These are phyloP conservation scores for Andrena cerasifolii DNA, from an alignment of 1,140 invertebrate genomes.

Conservation along the genomic window DNA sequence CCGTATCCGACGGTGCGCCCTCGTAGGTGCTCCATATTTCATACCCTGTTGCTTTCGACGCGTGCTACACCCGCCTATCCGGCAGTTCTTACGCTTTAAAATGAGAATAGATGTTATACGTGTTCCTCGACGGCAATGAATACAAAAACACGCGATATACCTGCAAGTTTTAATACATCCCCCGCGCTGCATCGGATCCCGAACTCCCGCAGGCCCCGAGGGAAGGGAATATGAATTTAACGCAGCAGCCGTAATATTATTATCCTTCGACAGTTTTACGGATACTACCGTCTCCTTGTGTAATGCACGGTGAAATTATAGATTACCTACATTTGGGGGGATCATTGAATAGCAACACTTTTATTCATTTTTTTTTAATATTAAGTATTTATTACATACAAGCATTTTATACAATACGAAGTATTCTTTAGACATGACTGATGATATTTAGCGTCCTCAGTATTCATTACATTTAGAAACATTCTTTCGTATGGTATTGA, in stretches of 20 bases:
- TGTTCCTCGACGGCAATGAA: slow-evolving; percentile 7
- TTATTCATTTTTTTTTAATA: slow-evolving; percentile 56
- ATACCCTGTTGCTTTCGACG: slow-evolving; percentile 51
- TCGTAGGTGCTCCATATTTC: slow-evolving; percentile 46
- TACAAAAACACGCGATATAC: background rate
- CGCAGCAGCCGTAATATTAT: no score
- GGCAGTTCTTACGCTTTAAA: slow-evolving; percentile 29
- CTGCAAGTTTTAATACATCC: background rate
- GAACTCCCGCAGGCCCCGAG: no score
- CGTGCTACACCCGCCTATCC: slow-evolving; percentile 28
- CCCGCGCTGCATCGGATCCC: background rate
- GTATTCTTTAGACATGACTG: slow-evolving; percentile 75
- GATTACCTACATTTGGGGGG: background rate
- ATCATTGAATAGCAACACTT: slow-evolving; percentile 22
- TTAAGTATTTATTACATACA: slow-evolving; percentile 78
- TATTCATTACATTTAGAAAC: slow-evolving; percentile 68
- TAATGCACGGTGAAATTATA: background rate
- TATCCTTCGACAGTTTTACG: no score
- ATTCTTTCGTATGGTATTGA: slow-evolving; percentile 67
- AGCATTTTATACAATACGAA: slow-evolving; percentile 76
- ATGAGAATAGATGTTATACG: slow-evolving; percentile 29
- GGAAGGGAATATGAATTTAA: no score
- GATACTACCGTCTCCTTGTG: no score
- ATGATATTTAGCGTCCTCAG: slow-evolving; percentile 71
- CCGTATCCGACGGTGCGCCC: slow-evolving; percentile 30